Evolutionary conservation across 2,797 vertebrate genomes (phyloP).

Genomic region (Bovichtus diacanthus): DNA sequence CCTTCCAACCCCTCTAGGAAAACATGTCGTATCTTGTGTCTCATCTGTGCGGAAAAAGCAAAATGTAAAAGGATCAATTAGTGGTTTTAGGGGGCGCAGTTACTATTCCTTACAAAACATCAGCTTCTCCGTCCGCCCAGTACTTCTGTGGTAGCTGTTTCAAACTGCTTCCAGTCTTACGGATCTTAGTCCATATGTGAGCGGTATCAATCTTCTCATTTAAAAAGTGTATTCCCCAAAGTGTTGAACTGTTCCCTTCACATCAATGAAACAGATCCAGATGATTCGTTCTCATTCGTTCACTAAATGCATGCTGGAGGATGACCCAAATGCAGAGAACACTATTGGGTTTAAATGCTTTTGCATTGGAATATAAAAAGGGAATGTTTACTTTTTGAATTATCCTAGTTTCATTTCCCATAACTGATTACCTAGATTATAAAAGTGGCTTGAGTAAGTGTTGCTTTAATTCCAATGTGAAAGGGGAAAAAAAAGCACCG

Average conservation of each 20-base stretch:
- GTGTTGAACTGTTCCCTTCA: background rate
- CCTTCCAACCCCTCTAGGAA: too few species aligned
- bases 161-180: background rate
- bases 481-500: constrained; percentile 29
- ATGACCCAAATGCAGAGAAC: background rate
- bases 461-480: constrained; percentile 41
- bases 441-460: background rate
- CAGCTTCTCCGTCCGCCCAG: background rate
- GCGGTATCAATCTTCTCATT: background rate
- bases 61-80: background rate
- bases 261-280: background rate
- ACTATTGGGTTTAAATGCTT: background rate
- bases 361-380: background rate
- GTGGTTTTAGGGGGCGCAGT: background rate
- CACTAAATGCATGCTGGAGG: background rate
- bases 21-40: too few species aligned
- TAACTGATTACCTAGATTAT: constrained; percentile 28
- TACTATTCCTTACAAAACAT: background rate
- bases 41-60: background rate
- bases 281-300: background rate
- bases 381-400: constrained; percentile 4
- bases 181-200: too few species aligned
- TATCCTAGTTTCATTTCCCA: constrained; percentile 3
- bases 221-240: too few species aligned
- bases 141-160: background rate